Base-by-base conservation (phyloP, 2,113 vertebrate species). In the Neoarius graeffei region DNA sequence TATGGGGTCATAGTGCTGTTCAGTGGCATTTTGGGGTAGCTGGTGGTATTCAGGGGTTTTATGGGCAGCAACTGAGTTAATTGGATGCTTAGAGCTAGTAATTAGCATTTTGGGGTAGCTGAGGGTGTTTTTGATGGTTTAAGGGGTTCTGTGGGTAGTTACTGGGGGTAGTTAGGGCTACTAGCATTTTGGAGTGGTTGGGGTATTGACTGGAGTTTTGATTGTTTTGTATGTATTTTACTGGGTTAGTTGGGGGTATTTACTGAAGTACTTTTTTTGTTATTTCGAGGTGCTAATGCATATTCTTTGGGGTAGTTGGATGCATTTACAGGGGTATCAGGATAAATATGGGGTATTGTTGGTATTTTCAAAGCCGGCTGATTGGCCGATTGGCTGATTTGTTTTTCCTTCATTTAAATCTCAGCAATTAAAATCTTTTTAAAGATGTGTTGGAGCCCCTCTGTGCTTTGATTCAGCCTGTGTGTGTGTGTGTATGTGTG, bases 401-500 rank as follows among this genome's bases (percentile, higher is more conserved):
- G 54, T 59, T 81, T 19, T 59, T 9, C 54, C 79, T 17, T 81
- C 27, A 59, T 57, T 81, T 59, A 17, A 20, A 81, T 81, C 59
- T 35, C 54, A 59, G 54, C 27, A 81, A 81, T 81, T 81, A 81
- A 59, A 81, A 81, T 42, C 27, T 35, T 81, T 81, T 81, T 81
- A 23, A 60, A 81, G 62, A 60, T 81, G 27, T 60, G 60, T 81
- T 81, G 42, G 57, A 20, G 9, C 23, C 56, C 56, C 80, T 11
- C 57, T 81, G 56, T 42, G 80, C 77, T 60, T 57, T 42, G 57
- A 60, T 20, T 42, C 17, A 35, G 54, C 84, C 64, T 77, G 50
- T 86, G 88, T 83, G 82, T 85, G 67, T 56, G 57, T n/a, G 83
- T 23, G 62, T 59, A 48, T 52, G 35, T 30, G 69, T 64, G 81